Evolutionary conservation across 2,797 vertebrate genomes (phyloP), one percentile per base, ranked within the genome.

Genomic region (Acestrorhynchus altus): DNA sequence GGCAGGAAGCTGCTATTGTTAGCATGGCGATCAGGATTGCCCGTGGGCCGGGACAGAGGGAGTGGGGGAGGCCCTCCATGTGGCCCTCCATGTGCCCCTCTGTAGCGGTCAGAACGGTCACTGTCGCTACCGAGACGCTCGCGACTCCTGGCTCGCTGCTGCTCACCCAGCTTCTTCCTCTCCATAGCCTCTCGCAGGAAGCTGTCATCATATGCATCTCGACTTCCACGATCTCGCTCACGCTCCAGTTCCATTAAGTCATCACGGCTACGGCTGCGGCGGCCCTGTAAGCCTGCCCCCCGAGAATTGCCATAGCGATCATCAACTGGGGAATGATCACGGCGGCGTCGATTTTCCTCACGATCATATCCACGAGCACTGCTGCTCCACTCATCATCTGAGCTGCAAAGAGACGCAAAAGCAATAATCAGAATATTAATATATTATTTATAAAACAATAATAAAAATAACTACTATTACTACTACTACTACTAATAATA

Each of bases 101-200:
- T 90, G 8, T 80, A 89, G 11, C 89, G 90, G 16, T 91, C 89
- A 0, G 89, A 92, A 1, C 90, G 91, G 20, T 89, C 87, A 4
- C 90, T 94, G 74, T 84, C 85, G 5, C 76, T 92, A 44, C 94
- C 93, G 54, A 94, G 87, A 1, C 80, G 90, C 18, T 95, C 94
- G 0, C 89, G 90, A 83, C 94, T 95, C 52, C 88, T 91, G 0
- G 90, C 82, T 66, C 91, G 91, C 83, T 93, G 92, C 84, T 93
- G 92, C 86, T 94, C 92, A 0, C 90, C 88, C 69, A 93, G 52
- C 81, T 85, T 94, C 89, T 94, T 97, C 88, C 80, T 93, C 81
- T 93, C 92, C 91, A 97, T 87, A 20, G 94, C 95, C 72, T 96
- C 95, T 74, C 94, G 90, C 72, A 97, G 83, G 66, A 96, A 88